phyloP scores from a whole-genome alignment of 2,888 invertebrate species.

The Euzophera pinguis region DNA sequence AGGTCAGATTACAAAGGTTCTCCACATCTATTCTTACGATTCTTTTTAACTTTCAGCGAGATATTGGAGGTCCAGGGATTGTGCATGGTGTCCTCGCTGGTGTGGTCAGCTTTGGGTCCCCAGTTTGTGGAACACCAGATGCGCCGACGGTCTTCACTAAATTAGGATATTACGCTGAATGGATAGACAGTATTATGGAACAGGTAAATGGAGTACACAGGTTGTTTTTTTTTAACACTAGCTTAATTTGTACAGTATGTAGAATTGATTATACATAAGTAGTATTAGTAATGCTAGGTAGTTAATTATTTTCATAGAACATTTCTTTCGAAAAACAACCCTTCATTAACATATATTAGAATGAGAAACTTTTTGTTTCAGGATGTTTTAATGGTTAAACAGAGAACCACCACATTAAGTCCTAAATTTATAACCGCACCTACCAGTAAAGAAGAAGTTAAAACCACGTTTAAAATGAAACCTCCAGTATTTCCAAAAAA shows the following conservation, averaged over 20 bases:
- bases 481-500: background rate
- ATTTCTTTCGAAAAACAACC: no score
- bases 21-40: no score
- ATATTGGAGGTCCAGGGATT: conserved; percentile 40
- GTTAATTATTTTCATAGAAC: no score
- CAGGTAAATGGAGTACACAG: conserved; percentile 43
- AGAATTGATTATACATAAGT: no score
- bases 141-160: conserved; percentile 67
- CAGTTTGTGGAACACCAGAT: conserved; percentile 53
- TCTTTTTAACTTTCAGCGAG: background rate
- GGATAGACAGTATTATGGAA: conserved; percentile 57
- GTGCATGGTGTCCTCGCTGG: conserved; percentile 42
- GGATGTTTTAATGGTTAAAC: background rate
- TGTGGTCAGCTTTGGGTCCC: conserved; percentile 60
- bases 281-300: no score
- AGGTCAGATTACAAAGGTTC: no score
- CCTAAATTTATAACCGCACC: background rate
- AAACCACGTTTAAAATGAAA: background rate
- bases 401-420: background rate
- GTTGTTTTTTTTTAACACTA: no score
- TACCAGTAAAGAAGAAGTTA: background rate
- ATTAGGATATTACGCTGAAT: conserved; percentile 52
- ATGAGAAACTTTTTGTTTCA: background rate
- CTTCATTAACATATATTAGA: no score
- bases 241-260: no score